Evolutionary conservation across 2,888 invertebrate genomes (phyloP), one percentile per base, ranked within the genome.

Genomic region (Agapetus fuscipes): DNA sequence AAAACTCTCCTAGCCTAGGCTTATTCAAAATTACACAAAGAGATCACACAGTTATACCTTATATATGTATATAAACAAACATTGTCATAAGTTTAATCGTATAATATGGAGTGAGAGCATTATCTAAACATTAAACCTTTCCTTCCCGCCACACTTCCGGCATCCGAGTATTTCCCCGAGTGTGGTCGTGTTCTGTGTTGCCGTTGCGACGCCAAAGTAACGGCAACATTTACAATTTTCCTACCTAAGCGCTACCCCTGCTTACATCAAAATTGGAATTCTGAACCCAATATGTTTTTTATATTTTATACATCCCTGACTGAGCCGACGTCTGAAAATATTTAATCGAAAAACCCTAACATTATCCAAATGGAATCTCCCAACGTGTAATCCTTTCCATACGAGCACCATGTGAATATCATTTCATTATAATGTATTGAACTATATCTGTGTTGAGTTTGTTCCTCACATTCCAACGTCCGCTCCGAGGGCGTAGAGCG

Each of bases 401-500:
- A 34, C 41, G 37, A 47, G 44, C 47, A 48, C 47, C 47, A 42
- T 48, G 38, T 41, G 37, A 37, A 41, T 45, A 37, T 37, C 37
- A 29, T 37, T 41, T 41, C 37, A 24, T 14, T n/a, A 30, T 27
- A 41, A 41, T 41, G 24, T 17, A 28, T 20, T 20, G 17, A 14
- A 20, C 37, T 30, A 25, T 25, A 16, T 37, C 20, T 12, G 17
- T 27, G 15, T n/a, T n/a, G n/a, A n/a, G n/a, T n/a, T n/a, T n/a
- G n/a, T n/a, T n/a, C n/a, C n/a, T n/a, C 33, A 32, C 25, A 16
- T 17, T 13, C 27, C 17, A 17, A 27, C 16, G 34, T 29, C 30
- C 26, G 39, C 14, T 7, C 29, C 39, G 36, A 40, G 30, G 39
- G 29, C 41, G 50, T 34, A 42, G 39, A 44, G 43, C 64, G 65